These are phyloP conservation scores for Charanyca ferruginea DNA, from an alignment of 2,888 invertebrate species.

Conservation along the genomic window DNA sequence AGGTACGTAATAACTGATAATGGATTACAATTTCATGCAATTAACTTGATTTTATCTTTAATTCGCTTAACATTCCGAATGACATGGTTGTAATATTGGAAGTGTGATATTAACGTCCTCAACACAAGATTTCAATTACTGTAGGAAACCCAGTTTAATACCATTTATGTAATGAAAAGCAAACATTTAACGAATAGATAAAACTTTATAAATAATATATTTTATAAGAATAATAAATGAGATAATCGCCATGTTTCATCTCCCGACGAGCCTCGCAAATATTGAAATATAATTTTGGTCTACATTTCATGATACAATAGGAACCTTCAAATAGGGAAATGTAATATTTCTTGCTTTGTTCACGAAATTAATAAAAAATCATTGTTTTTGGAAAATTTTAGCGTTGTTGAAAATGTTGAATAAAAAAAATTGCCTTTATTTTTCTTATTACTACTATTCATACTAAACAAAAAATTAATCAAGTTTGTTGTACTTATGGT, in stretches of 20 bases:
- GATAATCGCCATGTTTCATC: conserved; percentile 1
- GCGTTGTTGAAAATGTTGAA: not conserved
- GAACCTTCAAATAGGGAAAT: not conserved
- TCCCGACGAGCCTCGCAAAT: conserved; percentile 28
- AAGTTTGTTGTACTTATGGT: too few species aligned
- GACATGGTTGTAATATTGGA: not conserved
- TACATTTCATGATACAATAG: conserved; percentile 9
- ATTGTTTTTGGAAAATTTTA: not conserved
- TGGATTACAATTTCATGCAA: too few species aligned
- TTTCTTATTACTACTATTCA: too few species aligned
- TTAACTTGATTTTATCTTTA: too few species aligned
- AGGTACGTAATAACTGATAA: too few species aligned
- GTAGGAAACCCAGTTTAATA: not conserved
- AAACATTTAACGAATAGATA: conserved; percentile 2
- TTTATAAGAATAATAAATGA: conserved; percentile 16
- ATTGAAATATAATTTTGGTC: conserved; percentile 44
- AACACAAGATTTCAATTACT: not conserved
- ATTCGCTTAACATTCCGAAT: too few species aligned
- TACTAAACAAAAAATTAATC: too few species aligned
- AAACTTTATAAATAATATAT: not conserved
- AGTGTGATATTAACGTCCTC: not conserved
- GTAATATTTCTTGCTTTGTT: conserved; percentile 12
- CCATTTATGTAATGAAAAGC: not conserved
- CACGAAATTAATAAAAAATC: not conserved
- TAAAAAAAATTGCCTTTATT: too few species aligned